A percentile compares a stretch with the other conserved stretches of the same genome.
Conservation (phyloP, 2,113 vertebrate species). For the Xiphorhynchus elegans region DNA sequence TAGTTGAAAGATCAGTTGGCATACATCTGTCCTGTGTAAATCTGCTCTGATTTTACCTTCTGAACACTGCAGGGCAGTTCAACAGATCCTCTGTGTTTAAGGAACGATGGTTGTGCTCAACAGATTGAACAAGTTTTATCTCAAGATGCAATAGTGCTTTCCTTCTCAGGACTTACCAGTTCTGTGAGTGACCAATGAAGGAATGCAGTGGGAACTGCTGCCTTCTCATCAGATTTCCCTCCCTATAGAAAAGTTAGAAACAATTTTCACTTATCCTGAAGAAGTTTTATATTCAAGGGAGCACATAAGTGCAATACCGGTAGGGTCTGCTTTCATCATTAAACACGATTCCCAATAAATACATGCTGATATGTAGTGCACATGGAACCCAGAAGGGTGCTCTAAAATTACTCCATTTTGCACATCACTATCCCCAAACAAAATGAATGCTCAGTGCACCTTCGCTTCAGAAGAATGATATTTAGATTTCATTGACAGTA, state of each 20-base stretch:
- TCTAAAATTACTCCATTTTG: not conserved
- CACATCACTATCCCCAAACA: not conserved
- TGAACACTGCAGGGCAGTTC: not conserved
- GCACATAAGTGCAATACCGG: not conserved
- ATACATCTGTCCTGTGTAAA: not conserved
- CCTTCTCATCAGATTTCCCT: not conserved
- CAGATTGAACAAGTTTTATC: not conserved
- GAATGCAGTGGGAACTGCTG: not conserved
- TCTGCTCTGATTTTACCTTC: not conserved
- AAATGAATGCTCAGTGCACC: accelerated
- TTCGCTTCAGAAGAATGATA: not conserved
- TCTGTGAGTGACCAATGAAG: not conserved
- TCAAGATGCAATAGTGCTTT: not conserved
- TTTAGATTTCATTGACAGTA: not conserved
- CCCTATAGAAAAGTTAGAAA: not conserved
- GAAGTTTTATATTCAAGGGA: not conserved
- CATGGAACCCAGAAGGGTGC: not conserved
- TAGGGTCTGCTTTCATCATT: not conserved
- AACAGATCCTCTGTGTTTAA: not conserved
- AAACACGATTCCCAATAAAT: not conserved
- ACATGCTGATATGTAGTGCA: not conserved
- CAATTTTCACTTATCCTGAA: not conserved
- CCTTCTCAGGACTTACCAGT: not conserved
- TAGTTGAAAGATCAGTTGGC: not conserved
- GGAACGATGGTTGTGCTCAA: not conserved